These are phyloP conservation scores for Cyclargus thomasi DNA, from an alignment of 1,140 invertebrate genomes.

Conservation along the genomic window DNA sequence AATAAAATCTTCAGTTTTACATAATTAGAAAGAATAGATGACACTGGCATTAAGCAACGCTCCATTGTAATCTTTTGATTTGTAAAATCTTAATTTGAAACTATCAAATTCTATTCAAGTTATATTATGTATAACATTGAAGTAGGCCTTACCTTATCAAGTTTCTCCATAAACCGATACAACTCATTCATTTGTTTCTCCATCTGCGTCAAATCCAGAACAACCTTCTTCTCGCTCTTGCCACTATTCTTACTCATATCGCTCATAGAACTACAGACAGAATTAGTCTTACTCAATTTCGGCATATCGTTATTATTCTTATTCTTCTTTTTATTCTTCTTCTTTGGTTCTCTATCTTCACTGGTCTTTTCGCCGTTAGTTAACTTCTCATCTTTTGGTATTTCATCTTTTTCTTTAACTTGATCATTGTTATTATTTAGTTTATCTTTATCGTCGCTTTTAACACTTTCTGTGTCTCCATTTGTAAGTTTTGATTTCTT, in stretches of 20 bases:
- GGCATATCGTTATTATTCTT: slow-evolving; percentile 31
- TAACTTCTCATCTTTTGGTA: slow-evolving; percentile 21
- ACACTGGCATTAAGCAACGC: no score
- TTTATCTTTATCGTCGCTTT: slow-evolving; percentile 28
- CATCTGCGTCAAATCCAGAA: slow-evolving; percentile 39
- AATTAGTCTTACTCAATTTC: slow-evolving; percentile 39
- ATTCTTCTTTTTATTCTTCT: slow-evolving; percentile 42
- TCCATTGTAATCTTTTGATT: no score
- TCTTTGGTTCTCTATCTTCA: slow-evolving; percentile 30
- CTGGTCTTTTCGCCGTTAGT: slow-evolving; percentile 27
- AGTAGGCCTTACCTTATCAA: slow-evolving; percentile 39
- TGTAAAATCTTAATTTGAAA: no score
- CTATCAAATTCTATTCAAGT: no score
- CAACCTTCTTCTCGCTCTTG: slow-evolving; percentile 33
- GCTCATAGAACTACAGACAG: slow-evolving; percentile 51
- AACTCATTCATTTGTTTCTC: slow-evolving; percentile 56
- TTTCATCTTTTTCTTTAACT: slow-evolving; percentile 16
- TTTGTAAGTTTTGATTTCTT: slow-evolving; percentile 36
- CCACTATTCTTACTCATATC: slow-evolving; percentile 39
- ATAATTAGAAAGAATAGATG: no score
- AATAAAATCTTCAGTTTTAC: no score
- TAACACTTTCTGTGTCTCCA: slow-evolving; percentile 26
- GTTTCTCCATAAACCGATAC: slow-evolving; percentile 48
- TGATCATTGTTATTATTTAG: slow-evolving; percentile 11
- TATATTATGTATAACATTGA: no score